These are phyloP conservation scores for Aurelia sp. DNA, from an alignment of 30 jellyfish, hydroid and myxozoan genomes.

Conservation along the genomic window DNA sequence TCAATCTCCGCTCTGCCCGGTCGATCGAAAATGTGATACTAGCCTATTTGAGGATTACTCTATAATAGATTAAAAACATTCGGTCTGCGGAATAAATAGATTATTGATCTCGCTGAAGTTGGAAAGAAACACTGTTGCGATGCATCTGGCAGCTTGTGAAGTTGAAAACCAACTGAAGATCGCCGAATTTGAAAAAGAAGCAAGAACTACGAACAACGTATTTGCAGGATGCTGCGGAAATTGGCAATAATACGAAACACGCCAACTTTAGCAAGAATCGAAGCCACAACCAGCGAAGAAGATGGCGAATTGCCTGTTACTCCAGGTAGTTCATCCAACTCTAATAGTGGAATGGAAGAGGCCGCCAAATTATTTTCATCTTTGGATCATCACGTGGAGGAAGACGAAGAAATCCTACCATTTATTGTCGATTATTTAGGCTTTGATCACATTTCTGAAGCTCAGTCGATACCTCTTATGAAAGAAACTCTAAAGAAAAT, in stretches of 20 bases:
- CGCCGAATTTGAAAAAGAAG: background rate
- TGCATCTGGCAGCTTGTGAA: constrained; percentile 44
- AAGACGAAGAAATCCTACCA: constrained; percentile 81
- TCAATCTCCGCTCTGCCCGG: background rate
- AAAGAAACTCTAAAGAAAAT: constrained; percentile 95
- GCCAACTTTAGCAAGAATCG: constrained; percentile 34
- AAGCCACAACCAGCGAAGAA: constrained; percentile 39
- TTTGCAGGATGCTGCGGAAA: constrained; percentile 61
- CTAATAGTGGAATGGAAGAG: constrained; percentile 59
- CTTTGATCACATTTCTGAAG: constrained; percentile 97
- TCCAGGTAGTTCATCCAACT: constrained; percentile 25
- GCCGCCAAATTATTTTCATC: constrained; percentile 53
- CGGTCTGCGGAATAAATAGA: constrained; percentile 38
- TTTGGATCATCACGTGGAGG: constrained; percentile 72
- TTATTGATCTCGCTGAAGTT: constrained; percentile 24
- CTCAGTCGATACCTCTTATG: constrained; percentile 92
- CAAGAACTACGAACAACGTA: background rate
- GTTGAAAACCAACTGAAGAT: constrained; percentile 4
- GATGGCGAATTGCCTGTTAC: constrained; percentile 13
- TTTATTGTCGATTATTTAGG: constrained; percentile 97
- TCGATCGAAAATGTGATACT: constrained; percentile 10
- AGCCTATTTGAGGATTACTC: constrained; percentile 11
- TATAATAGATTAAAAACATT: constrained; percentile 22
- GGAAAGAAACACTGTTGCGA: constrained; percentile 24
- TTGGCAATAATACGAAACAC: constrained; percentile 50